Conservation (phyloP, 2,888 invertebrate species). For the Parnassius mnemosyne region DNA sequence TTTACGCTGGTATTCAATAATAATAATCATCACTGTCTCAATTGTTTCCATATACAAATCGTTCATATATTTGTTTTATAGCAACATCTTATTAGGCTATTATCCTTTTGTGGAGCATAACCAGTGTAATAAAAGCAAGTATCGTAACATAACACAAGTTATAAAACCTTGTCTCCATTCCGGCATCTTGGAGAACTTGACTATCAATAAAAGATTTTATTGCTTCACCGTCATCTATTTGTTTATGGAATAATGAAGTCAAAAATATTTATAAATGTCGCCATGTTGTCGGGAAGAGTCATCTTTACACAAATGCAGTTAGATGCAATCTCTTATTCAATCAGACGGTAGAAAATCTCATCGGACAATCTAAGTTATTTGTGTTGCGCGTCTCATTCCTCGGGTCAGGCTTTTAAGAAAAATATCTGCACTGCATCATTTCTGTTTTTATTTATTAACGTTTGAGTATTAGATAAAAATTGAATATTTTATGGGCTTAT, state of each 20-base stretch:
- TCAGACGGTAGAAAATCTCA: slow-evolving; percentile 25
- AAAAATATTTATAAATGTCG: slow-evolving; percentile 25
- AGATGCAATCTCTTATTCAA: slow-evolving; percentile 27
- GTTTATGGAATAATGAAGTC: slow-evolving; percentile 17
- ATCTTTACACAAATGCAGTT: slow-evolving; percentile 26
- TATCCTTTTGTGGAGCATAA: slow-evolving; percentile 16
- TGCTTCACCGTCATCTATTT: slow-evolving; percentile 10
- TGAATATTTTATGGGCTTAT: no score
- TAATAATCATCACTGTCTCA: no score
- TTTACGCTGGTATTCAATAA: no score
- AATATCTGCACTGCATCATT: slow-evolving; percentile 9
- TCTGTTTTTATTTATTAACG: slow-evolving; percentile 1
- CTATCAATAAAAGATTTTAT: slow-evolving; percentile 19
- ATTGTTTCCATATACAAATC: not conserved
- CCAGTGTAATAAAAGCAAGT: not conserved
- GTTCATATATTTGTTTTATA: not conserved
- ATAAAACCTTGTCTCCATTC: slow-evolving; percentile 11
- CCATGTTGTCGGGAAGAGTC: slow-evolving; percentile 15
- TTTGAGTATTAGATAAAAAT: not conserved
- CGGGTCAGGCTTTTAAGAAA: slow-evolving; percentile 16
- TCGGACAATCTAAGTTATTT: slow-evolving; percentile 26
- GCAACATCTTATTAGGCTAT: slow-evolving; percentile 3
- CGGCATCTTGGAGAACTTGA: slow-evolving; percentile 9
- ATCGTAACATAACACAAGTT: slow-evolving; percentile 7
- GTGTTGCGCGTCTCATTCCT: slow-evolving; percentile 19